Evolutionary conservation across 2,888 invertebrate species (phyloP), one percentile per base, ranked within the genome.

Genomic region (Aquatica leii): DNA sequence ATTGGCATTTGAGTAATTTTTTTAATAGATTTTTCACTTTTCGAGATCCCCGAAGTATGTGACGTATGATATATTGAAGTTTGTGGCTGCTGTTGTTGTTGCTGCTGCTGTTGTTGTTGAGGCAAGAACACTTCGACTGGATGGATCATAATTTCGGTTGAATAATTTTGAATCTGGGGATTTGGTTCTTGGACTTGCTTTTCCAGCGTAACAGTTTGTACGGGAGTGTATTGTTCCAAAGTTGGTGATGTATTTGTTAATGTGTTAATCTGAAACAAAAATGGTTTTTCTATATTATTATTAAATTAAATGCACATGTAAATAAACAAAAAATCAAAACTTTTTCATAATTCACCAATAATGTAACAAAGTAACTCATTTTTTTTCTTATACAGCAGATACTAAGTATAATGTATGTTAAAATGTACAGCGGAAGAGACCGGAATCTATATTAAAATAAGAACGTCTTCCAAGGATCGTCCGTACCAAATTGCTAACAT

Each of bases 171-270:
- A 11, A 55, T 37, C 55, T 66, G 54, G 49, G 69, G 71, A 41
- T 69, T 69, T 15, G 69, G 69, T 15, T 70, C 70, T 58, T 71
- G 69, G n/a, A 69, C 68, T 17, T 66, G 57, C 41, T 72, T 72
- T 41, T 69, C 68, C 1, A 67, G 43, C 9, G 67, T 37, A 18
- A 69, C 59, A 31, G 67, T 69, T 55, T 68, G 71, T 14, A 67
- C 41, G 9, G 59, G 54, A 50, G 70, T 81, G 63, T 81, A 82
- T 67, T 84, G 72, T n/a, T 83, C 80, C 14, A 82, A 72, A 67
- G 66, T 50, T 34, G 63, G 57, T 41, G 61, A 49, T 37, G 66
- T 52, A 51, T 56, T 67, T 59, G 56, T 24, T 56, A 66, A 48
- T 24, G 63, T 18, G 31, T 61, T 66, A n/a, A 67, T 65, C 69